phyloP scores from a whole-genome alignment of 2,113 vertebrate species.

The Xyliphius kryptos region DNA sequence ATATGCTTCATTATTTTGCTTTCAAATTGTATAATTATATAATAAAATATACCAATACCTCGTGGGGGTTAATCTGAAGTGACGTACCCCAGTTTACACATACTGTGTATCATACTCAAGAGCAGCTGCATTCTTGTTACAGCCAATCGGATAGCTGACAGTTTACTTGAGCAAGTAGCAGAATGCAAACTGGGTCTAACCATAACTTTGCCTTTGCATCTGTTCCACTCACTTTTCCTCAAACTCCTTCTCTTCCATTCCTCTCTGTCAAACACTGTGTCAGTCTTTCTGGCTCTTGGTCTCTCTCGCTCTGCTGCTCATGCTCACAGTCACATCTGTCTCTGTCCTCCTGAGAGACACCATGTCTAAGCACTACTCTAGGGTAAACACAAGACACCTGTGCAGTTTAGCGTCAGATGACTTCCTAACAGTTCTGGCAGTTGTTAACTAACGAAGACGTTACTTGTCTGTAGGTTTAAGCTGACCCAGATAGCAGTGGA shows the following conservation, averaged over 20 bases:
- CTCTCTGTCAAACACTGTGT: not conserved
- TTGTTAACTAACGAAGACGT: slow-evolving; percentile 31
- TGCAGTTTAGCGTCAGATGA: slow-evolving; percentile 16
- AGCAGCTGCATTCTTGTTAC: slow-evolving; percentile 1
- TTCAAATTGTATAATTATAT: too few species aligned
- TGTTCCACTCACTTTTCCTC: slow-evolving; percentile 16
- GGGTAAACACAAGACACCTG: slow-evolving; percentile 36
- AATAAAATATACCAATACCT: too few species aligned
- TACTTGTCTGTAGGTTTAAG: slow-evolving; percentile 61
- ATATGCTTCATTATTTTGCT: too few species aligned
- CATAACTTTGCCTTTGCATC: slow-evolving; percentile 22
- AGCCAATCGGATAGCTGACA: slow-evolving; percentile 25
- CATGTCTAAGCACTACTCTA: slow-evolving; percentile 19
- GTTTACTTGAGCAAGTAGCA: slow-evolving; percentile 17
- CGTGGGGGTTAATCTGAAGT: not conserved
- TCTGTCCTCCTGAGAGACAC: slow-evolving; percentile 21
- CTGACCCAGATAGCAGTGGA: slow-evolving; percentile 84
- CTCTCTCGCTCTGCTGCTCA: slow-evolving; percentile 14
- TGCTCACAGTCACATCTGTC: slow-evolving; percentile 35
- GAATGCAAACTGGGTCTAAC: slow-evolving; percentile 12
- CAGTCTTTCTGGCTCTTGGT: not conserved
- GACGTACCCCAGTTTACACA: not conserved
- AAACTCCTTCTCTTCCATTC: slow-evolving; percentile 2
- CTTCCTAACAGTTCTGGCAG: slow-evolving; percentile 13
- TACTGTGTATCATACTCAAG: not conserved